Base-by-base conservation (phyloP, 2,888 invertebrate genomes). In the Lycia hirtaria region DNA sequence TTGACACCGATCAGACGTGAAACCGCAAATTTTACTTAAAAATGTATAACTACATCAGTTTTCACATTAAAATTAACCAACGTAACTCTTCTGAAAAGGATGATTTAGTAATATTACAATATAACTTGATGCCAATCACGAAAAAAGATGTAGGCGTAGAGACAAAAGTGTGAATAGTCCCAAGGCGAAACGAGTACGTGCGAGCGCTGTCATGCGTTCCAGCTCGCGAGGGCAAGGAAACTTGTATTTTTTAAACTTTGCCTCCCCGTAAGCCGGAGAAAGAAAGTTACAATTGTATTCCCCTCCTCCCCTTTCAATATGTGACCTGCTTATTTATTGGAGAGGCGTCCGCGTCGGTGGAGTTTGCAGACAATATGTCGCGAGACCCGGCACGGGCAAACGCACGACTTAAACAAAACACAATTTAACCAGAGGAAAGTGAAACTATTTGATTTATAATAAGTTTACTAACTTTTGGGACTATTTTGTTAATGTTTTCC, bases 271-370 rank as follows among this genome's bases (percentile, higher is more conserved):
- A 85, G 85, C 81, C 75, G 82, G 79, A 80, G 82, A 78, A 81
- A 76, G 81, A 89, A 92, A 92, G 89, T 92, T 92, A 89, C 91
- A 90, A 92, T 92, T 91, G 91, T 89, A 81, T 90, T 87, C 87
- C 87, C 83, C 87, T 84, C 76, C 78, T 76, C 87, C 88, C 85
- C 87, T 83, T 89, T 88, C 91, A 91, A 91, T 92, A 91, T 92
- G 92, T 92, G 92, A 91, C 91, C 91, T 89, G 92, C 83, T 91
- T 91, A 90, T 91, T 91, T 92, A 92, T 91, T 87, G 88, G 85
- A 85, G 85, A 88, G 77, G 84, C 89, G 88, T 84, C 85, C 76
- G 84, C 89, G 88, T 84, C 85, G 88, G 81, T 79, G 78, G 87
- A 88, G 89, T 88, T 91, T 85, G 79, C 83, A 90, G 89, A 89